A percentile compares a stretch with the other conserved stretches of the same genome.
Evolutionary conservation across 2,797 vertebrate species (phyloP).

Genomic region (Neosalanx taihuensis): DNA sequence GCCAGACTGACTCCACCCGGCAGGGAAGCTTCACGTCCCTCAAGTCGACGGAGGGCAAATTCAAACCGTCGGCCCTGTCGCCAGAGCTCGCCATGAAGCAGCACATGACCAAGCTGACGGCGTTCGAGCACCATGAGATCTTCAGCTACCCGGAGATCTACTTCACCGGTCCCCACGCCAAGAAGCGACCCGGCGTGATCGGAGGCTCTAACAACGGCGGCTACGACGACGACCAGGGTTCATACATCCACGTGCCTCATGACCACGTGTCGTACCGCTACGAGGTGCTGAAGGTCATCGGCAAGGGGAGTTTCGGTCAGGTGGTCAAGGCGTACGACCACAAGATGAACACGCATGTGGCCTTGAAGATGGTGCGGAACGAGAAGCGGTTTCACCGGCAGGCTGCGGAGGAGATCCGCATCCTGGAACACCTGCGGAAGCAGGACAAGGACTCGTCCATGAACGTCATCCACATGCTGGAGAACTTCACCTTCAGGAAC

Average conservation of each 20-base stretch:
- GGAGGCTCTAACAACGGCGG: slow-evolving; percentile 93
- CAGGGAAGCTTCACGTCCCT: slow-evolving; percentile 88
- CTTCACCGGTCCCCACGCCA: slow-evolving; percentile 92
- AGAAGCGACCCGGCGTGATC: slow-evolving; percentile 90
- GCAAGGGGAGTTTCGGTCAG: slow-evolving; percentile 98
- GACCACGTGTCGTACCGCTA: slow-evolving; percentile 96
- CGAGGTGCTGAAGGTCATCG: slow-evolving; percentile 97
- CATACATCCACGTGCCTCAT: slow-evolving; percentile 96
- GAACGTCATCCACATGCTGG: slow-evolving; percentile 99
- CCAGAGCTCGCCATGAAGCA: slow-evolving; percentile 98
- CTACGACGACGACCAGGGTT: slow-evolving; percentile 97
- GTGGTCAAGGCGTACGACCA: slow-evolving; percentile 97
- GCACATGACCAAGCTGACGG: slow-evolving; percentile 92
- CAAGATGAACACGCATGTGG: slow-evolving; percentile 90
- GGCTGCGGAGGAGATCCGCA: slow-evolving; percentile 97
- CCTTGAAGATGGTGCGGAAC: slow-evolving; percentile 98
- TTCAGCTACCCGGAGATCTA: slow-evolving; percentile 90
- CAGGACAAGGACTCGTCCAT: slow-evolving; percentile 96
- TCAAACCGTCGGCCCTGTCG: slow-evolving; percentile 76
- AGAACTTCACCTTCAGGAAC: slow-evolving; percentile 98
- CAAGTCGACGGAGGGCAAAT: slow-evolving; percentile 86
- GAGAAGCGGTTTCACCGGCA: slow-evolving; percentile 99
- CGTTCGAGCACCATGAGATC: slow-evolving; percentile 95
- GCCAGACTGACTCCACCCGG: slow-evolving; percentile 76
- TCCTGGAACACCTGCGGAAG: slow-evolving; percentile 94